Evolutionary conservation across 2,888 invertebrate genomes (phyloP), one percentile per base, ranked within the genome.

Genomic region (Chloroclysta siterata): DNA sequence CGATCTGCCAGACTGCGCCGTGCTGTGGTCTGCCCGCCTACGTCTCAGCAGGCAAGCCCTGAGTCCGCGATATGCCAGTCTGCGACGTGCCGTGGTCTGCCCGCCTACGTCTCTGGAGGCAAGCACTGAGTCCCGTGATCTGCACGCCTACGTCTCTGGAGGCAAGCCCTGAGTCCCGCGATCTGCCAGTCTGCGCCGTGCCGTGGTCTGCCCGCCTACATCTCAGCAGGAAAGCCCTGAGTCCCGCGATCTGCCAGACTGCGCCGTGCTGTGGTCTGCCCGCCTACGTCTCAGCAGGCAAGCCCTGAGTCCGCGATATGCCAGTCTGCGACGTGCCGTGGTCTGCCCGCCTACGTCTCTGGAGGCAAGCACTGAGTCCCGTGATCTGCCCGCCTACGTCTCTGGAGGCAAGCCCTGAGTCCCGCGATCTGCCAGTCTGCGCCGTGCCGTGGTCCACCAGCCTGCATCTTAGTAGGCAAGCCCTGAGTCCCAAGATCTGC

Each of bases 361-460:
- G 17, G 51, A n/a, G 22, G 48, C 56, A 22, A 41, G 13, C 39
- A 13, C 58, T 42, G 41, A 50, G 7, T 29, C 15, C 28, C 6
- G 11, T 17, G 51, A 33, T 44, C 58, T 51, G 44, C 51, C 42
- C 15, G 51, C 14, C 59, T 46, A 14, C 36, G 11, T 4, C 17
- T 44, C 51, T 3, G 36, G 44, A 29, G 39, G 39, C 56, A 13
- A 42, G 11, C 47, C 10, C 50, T 15, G 29, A 17, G 42, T 28
- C 15, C 41, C 14, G 28, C 14, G 50, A 29, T 50, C 41, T 41
- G 13, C 57, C 15, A 14, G 57, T 11, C 57, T 50, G 50, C 41
- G 13, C 14, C 28, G 48, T 33, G 17, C 39, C 33, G 13, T 42
- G 57, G 42, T 42, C 57, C 29, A 11, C 57, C 13, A 29, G 57